Conservation (phyloP, 2,113 vertebrate genomes). For the Ptychochromis oligacanthus region DNA sequence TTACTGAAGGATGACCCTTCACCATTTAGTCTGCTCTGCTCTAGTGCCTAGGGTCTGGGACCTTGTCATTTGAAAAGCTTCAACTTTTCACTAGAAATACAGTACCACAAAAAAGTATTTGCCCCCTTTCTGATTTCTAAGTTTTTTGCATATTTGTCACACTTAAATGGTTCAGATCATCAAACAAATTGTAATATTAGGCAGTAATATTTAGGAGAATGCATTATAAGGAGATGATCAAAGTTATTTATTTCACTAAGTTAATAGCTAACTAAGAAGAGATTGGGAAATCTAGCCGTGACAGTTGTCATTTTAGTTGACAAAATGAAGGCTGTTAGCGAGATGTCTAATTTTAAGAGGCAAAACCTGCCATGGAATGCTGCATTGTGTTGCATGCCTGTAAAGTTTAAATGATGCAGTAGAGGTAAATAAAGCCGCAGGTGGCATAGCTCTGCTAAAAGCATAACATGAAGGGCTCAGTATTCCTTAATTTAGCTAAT, state of each 20-base stretch:
- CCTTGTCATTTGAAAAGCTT: constrained; percentile 29
- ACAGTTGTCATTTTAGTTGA: neutral
- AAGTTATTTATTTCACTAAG: neutral
- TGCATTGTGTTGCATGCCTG: neutral
- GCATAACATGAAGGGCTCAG: neutral
- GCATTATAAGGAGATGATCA: neutral
- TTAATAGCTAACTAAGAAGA: neutral
- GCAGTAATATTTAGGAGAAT: too few species aligned
- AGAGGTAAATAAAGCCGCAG: neutral
- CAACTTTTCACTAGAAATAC: neutral
- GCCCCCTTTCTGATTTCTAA: too few species aligned
- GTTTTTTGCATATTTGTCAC: too few species aligned
- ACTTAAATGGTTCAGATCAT: too few species aligned
- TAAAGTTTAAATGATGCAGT: neutral
- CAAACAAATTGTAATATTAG: too few species aligned
- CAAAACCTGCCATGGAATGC: accelerated
- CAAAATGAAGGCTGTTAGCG: neutral
- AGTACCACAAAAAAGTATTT: too few species aligned
- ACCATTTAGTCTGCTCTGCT: constrained; percentile 32
- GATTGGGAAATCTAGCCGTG: neutral
- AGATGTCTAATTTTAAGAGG: neutral
- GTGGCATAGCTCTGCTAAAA: neutral
- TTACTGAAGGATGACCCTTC: constrained; percentile 46
- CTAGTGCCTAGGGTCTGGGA: neutral
- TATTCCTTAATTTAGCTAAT: neutral